Conservation (phyloP, 1,140 invertebrate species). For the Saccostrea cuccullata region DNA sequence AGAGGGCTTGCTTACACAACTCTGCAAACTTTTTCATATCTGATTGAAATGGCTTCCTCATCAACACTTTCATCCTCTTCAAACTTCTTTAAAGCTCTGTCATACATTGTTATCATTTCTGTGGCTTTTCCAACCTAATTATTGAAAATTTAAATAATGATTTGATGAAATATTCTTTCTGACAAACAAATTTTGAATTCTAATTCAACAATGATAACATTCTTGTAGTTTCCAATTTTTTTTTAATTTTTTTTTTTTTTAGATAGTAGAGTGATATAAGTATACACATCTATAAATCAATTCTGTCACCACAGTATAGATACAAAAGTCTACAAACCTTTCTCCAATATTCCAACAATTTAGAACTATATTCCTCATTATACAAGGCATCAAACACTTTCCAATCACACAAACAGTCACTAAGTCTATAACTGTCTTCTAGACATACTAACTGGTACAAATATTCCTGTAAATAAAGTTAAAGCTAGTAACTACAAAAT, state of each 20-base stretch:
- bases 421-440: conserved; percentile 71
- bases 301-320: no score
- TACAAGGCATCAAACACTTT: conserved; percentile 74
- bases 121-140: conserved; percentile 69
- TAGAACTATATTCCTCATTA: conserved; percentile 76
- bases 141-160: no score
- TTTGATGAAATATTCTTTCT: no score
- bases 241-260: no score
- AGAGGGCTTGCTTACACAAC: conserved; percentile 68
- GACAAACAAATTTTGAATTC: no score
- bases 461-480: conserved; percentile 68
- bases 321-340: conserved; percentile 62
- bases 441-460: conserved; percentile 73
- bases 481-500: no score
- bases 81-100: conserved; percentile 68
- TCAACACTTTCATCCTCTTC: conserved; percentile 71
- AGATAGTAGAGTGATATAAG: no score
- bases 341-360: conserved; percentile 75
- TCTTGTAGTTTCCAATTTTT: no score
- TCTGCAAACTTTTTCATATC: conserved; percentile 76
- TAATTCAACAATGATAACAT: no score
- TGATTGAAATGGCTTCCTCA: conserved; percentile 73
- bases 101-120: conserved; percentile 73
- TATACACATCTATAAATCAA: no score
- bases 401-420: conserved; percentile 74